Conservation (phyloP, 2,888 invertebrate species). For the Cerastis leucographa region DNA sequence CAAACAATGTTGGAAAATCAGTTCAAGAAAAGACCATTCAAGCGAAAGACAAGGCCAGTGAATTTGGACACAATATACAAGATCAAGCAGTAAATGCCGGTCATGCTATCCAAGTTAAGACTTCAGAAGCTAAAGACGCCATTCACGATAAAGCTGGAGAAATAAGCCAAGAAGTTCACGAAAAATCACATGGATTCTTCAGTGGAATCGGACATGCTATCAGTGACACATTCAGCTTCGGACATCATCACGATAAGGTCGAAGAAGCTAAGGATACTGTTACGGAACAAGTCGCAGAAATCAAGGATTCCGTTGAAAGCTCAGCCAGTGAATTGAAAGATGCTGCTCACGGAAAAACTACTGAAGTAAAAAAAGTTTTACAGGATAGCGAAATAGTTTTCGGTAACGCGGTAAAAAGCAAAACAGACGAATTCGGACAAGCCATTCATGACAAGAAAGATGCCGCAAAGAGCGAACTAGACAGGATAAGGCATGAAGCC, state of each 20-base stretch:
- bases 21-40: constrained; percentile 57
- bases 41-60: constrained; percentile 55
- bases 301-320: constrained; percentile 64
- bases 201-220: constrained; percentile 67
- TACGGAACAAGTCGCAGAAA: constrained; percentile 61
- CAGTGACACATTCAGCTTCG: constrained; percentile 67
- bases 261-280: constrained; percentile 65
- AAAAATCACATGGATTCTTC: constrained; percentile 66
- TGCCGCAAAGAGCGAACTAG: constrained; percentile 79
- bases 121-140: constrained; percentile 56
- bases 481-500: constrained; percentile 86
- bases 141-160: constrained; percentile 59
- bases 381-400: constrained; percentile 75
- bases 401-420: constrained; percentile 70
- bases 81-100: constrained; percentile 50
- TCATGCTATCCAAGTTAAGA: constrained; percentile 56
- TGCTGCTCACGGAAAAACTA: constrained; percentile 63
- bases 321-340: constrained; percentile 62
- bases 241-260: constrained; percentile 66
- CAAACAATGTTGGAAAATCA: constrained; percentile 51
- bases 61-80: constrained; percentile 52
- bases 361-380: constrained; percentile 67
- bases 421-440: constrained; percentile 74
- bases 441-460: constrained; percentile 77
- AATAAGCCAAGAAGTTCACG: constrained; percentile 59